Evolutionary conservation across 2,888 invertebrate genomes (phyloP).

Genomic region (Odiellus spinosus): DNA sequence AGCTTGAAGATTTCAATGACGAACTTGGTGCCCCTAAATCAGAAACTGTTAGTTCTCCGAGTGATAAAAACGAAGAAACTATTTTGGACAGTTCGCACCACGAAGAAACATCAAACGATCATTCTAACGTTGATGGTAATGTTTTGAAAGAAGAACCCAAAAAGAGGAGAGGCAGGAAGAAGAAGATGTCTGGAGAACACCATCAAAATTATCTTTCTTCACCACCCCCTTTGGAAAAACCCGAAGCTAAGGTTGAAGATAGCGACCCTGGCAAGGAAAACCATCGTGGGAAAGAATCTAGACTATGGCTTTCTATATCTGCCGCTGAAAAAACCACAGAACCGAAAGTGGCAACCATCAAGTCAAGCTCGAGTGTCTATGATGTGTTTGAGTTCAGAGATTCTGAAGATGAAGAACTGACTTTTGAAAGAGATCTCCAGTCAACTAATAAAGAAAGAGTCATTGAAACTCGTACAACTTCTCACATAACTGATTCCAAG

Average conservation of each 20-base stretch:
- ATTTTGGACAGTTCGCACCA: too few relatives aligned
- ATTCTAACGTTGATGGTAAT: too few relatives aligned
- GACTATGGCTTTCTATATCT: conserved; percentile 8
- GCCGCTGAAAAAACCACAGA: conserved; percentile 9
- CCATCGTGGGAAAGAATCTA: conserved; percentile 13
- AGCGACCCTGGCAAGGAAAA: conserved; percentile 13
- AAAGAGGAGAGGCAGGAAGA: conserved; percentile 22
- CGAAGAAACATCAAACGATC: too few relatives aligned
- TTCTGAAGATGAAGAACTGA: conserved; percentile 46
- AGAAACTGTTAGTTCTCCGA: too few relatives aligned
- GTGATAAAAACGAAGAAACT: too few relatives aligned
- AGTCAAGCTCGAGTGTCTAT: conserved; percentile 35
- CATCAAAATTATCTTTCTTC: not conserved
- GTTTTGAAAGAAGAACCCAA: conserved; percentile 13
- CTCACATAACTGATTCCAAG: conserved; percentile 6
- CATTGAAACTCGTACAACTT: conserved; percentile 6
- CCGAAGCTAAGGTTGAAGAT: conserved; percentile 12
- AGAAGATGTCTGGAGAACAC: conserved; percentile 20
- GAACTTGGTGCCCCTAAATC: too few relatives aligned
- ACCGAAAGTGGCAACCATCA: conserved; percentile 10
- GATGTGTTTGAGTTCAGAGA: conserved; percentile 84
- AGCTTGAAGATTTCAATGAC: too few relatives aligned
- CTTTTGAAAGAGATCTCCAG: conserved; percentile 8
- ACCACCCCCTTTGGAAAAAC: conserved; percentile 6
- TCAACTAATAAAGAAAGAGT: conserved; percentile 12